Conservation (phyloP, 2,113 vertebrate genomes). For the Galemys pyrenaicus region DNA sequence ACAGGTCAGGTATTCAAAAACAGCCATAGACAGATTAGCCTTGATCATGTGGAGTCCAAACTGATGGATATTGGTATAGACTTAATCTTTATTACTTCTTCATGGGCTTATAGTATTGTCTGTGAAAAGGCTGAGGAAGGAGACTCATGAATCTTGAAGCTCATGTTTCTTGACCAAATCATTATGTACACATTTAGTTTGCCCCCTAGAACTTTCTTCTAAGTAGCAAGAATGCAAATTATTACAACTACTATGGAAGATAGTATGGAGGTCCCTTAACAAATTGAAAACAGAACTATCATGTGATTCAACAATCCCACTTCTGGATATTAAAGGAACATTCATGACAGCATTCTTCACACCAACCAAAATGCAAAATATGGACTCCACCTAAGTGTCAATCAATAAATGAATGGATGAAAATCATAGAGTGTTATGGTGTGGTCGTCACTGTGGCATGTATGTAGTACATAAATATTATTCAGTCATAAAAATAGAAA, state of each 20-base stretch:
- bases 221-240: not conserved
- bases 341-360: too few species aligned
- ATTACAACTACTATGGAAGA: not conserved
- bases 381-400: too few species aligned
- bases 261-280: not conserved
- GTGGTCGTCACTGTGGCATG: too few species aligned
- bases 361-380: too few species aligned
- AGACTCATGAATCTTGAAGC: not conserved
- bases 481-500: not conserved
- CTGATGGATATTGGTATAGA: fast-evolving
- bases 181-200: not conserved
- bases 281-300: too few species aligned
- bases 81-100: not conserved
- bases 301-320: too few species aligned
- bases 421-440: too few species aligned
- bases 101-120: too few species aligned
- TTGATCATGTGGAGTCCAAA: not conserved
- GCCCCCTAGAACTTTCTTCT: fast-evolving
- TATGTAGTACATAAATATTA: not conserved
- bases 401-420: too few species aligned
- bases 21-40: not conserved
- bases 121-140: not conserved
- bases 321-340: too few species aligned
- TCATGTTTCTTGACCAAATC: not conserved
- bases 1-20: not conserved